Percentiles rank a stretch among this genome's conserved stretches.
phyloP scores from a whole-genome alignment of 2,797 vertebrate species.

The Botia almorhae region DNA sequence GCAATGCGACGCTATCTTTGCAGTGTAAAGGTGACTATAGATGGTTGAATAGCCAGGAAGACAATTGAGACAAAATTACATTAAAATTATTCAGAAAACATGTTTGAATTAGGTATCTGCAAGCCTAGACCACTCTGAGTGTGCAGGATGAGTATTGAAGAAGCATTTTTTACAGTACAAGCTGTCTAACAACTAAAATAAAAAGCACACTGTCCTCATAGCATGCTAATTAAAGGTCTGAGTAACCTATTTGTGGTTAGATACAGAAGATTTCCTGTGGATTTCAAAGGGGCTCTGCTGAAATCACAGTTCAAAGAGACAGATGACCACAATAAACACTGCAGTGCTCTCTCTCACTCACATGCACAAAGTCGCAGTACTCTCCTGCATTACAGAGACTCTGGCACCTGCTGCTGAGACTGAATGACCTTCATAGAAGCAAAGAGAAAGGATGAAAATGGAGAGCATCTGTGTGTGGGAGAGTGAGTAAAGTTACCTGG shows the following conservation, averaged over 20 bases:
- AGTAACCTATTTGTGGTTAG: background rate
- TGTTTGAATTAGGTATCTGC: background rate
- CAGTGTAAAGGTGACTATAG: background rate
- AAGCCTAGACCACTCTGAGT: too few species aligned
- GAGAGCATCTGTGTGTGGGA: slow-evolving; percentile 9
- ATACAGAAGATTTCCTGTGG: background rate
- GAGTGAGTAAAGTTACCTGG: slow-evolving; percentile 78
- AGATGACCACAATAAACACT: slow-evolving; percentile 4
- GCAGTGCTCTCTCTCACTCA: slow-evolving; percentile 2
- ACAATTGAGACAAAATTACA: too few species aligned
- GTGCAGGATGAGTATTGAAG: too few species aligned
- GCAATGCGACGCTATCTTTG: background rate
- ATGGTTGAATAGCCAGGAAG: background rate
- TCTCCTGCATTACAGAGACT: background rate
- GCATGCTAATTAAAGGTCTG: too few species aligned
- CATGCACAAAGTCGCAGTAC: background rate
- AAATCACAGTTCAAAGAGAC: slow-evolving; percentile 25
- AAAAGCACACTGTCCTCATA: too few species aligned
- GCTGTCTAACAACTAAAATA: too few species aligned
- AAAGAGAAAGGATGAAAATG: slow-evolving; percentile 2
- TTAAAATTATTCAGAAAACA: background rate
- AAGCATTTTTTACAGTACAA: too few species aligned
- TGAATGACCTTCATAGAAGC: slow-evolving; percentile 35
- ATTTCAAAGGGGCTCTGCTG: slow-evolving; percentile 11
- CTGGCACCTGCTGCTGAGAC: slow-evolving; percentile 37